phyloP scores from a whole-genome alignment of 2,797 vertebrate species.

The Gila robusta region DNA sequence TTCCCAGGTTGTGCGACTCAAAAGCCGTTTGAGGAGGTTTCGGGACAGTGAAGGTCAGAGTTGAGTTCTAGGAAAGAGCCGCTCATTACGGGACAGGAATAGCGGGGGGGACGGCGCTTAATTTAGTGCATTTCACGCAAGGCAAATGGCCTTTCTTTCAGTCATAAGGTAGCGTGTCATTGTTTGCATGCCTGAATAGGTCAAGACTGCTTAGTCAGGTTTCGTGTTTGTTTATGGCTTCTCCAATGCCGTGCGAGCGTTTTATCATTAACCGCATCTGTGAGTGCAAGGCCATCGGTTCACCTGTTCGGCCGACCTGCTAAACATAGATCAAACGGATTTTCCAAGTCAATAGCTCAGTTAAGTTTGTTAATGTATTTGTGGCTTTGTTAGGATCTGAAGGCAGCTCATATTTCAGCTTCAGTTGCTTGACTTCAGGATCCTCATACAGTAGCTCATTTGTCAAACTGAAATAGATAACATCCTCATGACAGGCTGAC shows the following conservation, averaged over 20 bases:
- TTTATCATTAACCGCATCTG: slow-evolving; percentile 24
- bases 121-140: slow-evolving; percentile 54
- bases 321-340: slow-evolving; percentile 36
- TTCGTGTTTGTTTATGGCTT: slow-evolving; percentile 13
- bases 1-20: neutral
- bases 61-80: slow-evolving; percentile 34
- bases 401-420: slow-evolving; percentile 22
- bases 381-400: slow-evolving; percentile 3
- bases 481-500: slow-evolving; percentile 53
- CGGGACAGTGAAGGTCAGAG: slow-evolving; percentile 50
- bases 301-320: slow-evolving; percentile 43
- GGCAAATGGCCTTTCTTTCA: slow-evolving; percentile 21
- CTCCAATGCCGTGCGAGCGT: neutral
- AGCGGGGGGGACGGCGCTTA: slow-evolving; percentile 50
- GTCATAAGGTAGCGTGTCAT: slow-evolving; percentile 20
- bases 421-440: slow-evolving; percentile 24
- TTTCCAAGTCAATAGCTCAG: slow-evolving; percentile 9
- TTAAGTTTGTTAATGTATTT: slow-evolving; percentile 4
- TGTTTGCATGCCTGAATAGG: slow-evolving; percentile 22
- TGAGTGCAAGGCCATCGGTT: slow-evolving; percentile 16
- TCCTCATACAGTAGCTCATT: slow-evolving; percentile 22
- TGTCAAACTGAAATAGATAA: slow-evolving; percentile 57
- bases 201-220: slow-evolving; percentile 18
- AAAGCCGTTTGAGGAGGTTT: slow-evolving; percentile 3
- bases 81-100: slow-evolving; percentile 33